A percentile compares a stretch with the other conserved stretches of the same genome.
phyloP scores from a whole-genome alignment of 1,140 invertebrate species.

The Macrobrachium rosenbergii region DNA sequence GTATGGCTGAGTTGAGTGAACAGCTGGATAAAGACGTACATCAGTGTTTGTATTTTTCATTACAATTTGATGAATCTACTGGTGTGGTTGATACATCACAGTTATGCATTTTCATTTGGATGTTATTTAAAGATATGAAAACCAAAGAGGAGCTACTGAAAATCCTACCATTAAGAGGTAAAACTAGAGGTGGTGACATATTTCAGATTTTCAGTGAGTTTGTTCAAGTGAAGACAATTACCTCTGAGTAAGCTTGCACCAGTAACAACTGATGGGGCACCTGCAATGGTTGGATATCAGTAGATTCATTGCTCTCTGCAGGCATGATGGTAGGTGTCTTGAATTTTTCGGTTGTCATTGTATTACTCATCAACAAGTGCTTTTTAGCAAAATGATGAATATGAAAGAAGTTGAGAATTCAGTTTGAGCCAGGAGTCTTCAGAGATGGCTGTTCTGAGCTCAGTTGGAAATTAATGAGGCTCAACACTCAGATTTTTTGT shows the following conservation, averaged over 20 bases:
- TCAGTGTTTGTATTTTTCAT: slow-evolving; percentile 24
- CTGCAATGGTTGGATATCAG: slow-evolving; percentile 31
- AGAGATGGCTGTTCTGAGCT: slow-evolving; percentile 35
- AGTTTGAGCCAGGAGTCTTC: slow-evolving; percentile 45
- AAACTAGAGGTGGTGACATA: slow-evolving; percentile 39
- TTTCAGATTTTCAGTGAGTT: slow-evolving; percentile 41
- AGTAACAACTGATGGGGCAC: slow-evolving; percentile 43
- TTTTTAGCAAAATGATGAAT: slow-evolving; percentile 30
- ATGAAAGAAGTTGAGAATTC: slow-evolving; percentile 32
- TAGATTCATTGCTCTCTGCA: slow-evolving; percentile 2
- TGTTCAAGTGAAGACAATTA: too few species aligned
- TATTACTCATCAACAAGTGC: slow-evolving; percentile 37
- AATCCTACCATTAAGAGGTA: slow-evolving; percentile 16
- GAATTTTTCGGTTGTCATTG: slow-evolving; percentile 23
- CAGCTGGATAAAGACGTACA: slow-evolving; percentile 37
- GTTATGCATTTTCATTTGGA: slow-evolving; percentile 30
- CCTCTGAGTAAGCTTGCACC: too few species aligned
- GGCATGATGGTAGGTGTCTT: slow-evolving; percentile 6
- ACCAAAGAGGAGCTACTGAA: slow-evolving; percentile 34
- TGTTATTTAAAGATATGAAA: slow-evolving; percentile 37
- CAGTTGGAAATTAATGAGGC: slow-evolving; percentile 37
- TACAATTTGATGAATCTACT: slow-evolving; percentile 42
- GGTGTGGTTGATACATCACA: slow-evolving; percentile 40
- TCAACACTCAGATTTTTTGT: slow-evolving; percentile 34
- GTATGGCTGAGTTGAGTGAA: slow-evolving; percentile 43